Conservation (phyloP, 2,888 invertebrate species). For the Congeria kusceri region DNA sequence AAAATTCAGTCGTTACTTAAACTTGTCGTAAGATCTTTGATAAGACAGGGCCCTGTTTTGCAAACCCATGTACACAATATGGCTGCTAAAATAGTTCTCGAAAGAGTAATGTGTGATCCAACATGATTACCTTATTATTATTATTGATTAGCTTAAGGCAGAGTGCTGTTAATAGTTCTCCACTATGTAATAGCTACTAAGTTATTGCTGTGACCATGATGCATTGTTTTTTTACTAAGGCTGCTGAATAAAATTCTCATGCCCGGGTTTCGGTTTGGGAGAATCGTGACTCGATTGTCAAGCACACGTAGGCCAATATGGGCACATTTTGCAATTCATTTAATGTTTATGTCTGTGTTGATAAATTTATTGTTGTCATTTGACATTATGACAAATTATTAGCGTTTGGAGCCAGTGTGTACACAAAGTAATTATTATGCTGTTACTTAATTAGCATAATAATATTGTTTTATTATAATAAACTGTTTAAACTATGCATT, state of each 20-base stretch:
- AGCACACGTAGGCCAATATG: conserved; percentile 51
- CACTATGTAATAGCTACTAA: not conserved
- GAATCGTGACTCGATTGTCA: conserved; percentile 56
- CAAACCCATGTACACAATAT: no score
- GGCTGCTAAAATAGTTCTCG: no score
- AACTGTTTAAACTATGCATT: no score
- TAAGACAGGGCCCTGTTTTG: no score
- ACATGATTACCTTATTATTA: no score
- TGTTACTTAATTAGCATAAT: conserved; percentile 2
- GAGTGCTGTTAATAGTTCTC: not conserved
- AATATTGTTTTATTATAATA: not conserved
- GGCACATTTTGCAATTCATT: conserved; percentile 60
- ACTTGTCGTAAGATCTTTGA: no score
- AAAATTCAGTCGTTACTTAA: no score
- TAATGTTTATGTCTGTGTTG: conserved; percentile 44
- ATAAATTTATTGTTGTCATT: conserved; percentile 44
- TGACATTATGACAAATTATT: conserved; percentile 36
- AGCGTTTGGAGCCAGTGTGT: conserved; percentile 72
- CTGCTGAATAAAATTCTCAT: no score
- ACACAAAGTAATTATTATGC: not conserved
- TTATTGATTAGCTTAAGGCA: not conserved
- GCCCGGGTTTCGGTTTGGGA: not conserved
- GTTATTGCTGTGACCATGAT: not conserved
- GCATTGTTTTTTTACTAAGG: no score
- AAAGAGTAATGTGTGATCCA: no score